Evolutionary conservation across 2,888 invertebrate genomes (phyloP).

Genomic region (Mesoligia furuncula): DNA sequence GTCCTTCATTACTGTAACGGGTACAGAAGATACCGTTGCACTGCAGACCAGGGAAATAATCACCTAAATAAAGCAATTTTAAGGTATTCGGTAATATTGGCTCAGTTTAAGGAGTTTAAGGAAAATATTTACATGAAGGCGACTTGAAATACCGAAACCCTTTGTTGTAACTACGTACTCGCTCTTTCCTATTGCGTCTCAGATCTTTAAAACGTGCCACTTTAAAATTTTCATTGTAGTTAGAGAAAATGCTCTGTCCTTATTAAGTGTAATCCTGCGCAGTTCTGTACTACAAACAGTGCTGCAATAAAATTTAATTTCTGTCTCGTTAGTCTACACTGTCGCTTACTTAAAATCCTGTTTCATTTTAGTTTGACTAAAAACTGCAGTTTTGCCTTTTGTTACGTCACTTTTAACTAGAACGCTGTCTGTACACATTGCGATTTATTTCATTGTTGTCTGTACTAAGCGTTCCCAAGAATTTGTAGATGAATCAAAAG

Average conservation of each 20-base stretch:
- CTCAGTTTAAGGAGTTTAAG: conserved; percentile 74
- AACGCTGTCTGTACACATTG: conserved; percentile 44
- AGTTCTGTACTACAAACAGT: conserved; percentile 30
- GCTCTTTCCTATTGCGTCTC: conserved; percentile 67
- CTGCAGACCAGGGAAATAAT: conserved; percentile 56
- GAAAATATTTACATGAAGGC: conserved; percentile 77
- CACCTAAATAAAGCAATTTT: conserved; percentile 64
- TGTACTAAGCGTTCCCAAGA: conserved; percentile 50
- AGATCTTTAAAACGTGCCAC: conserved; percentile 59
- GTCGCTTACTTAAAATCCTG: conserved; percentile 27
- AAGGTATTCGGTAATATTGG: conserved; percentile 73
- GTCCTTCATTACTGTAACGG: conserved; percentile 64
- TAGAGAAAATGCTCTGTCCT: conserved; percentile 37
- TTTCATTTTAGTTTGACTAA: conserved; percentile 33
- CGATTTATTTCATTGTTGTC: conserved; percentile 63
- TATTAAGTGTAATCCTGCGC: conserved; percentile 38
- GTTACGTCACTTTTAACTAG: conserved; percentile 44
- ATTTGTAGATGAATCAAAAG: conserved; percentile 53
- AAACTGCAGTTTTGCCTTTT: conserved; percentile 41
- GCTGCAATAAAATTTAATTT: conserved; percentile 40
- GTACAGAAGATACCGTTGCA: conserved; percentile 58
- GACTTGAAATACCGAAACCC: conserved; percentile 69
- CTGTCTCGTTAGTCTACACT: conserved; percentile 30
- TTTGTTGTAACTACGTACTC: conserved; percentile 72
- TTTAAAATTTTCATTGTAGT: conserved; percentile 46